phyloP scores from a whole-genome alignment of 2,888 invertebrate species.

The Ichneumoninae sp. region DNA sequence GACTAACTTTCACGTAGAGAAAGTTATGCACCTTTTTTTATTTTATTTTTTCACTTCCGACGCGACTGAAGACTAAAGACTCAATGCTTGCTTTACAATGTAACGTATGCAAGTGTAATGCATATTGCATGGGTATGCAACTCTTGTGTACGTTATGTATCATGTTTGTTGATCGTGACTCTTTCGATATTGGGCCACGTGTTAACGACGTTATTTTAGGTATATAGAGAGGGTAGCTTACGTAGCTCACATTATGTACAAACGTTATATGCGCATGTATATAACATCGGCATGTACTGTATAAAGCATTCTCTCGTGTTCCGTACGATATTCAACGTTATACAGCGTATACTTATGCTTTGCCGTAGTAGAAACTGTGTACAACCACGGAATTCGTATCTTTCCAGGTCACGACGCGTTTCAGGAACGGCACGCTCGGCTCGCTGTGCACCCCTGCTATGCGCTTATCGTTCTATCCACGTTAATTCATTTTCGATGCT shows the following conservation, averaged over 20 bases:
- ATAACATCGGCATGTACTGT: conserved; percentile 27
- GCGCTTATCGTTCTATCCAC: conserved; percentile 38
- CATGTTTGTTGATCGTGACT: conserved; percentile 2
- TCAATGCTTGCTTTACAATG: background rate
- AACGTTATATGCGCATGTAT: conserved; percentile 5
- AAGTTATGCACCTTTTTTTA: background rate
- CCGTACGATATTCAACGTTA: conserved; percentile 19
- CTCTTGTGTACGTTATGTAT: background rate
- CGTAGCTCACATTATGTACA: conserved; percentile 22
- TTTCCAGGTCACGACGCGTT: conserved; percentile 66
- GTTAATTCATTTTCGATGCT: conserved; percentile 63
- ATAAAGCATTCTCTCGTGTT: conserved; percentile 40
- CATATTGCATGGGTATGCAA: background rate
- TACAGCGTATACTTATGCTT: conserved; percentile 31
- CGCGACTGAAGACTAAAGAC: background rate
- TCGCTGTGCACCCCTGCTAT: conserved; percentile 26
- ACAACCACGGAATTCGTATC: conserved; percentile 61
- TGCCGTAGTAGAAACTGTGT: conserved; percentile 26
- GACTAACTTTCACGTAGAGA: too few relatives aligned
- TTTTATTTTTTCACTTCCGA: background rate
- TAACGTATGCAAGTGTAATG: background rate
- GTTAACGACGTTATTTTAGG: conserved; percentile 54
- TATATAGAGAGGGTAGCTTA: conserved; percentile 28
- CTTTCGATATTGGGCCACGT: conserved; percentile 44
- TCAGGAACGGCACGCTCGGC: conserved; percentile 25